Percentiles rank a stretch among this genome's conserved stretches.
These are phyloP conservation scores for Xiphias gladius DNA, from an alignment of 2,113 vertebrate species.

Conservation along the genomic window DNA sequence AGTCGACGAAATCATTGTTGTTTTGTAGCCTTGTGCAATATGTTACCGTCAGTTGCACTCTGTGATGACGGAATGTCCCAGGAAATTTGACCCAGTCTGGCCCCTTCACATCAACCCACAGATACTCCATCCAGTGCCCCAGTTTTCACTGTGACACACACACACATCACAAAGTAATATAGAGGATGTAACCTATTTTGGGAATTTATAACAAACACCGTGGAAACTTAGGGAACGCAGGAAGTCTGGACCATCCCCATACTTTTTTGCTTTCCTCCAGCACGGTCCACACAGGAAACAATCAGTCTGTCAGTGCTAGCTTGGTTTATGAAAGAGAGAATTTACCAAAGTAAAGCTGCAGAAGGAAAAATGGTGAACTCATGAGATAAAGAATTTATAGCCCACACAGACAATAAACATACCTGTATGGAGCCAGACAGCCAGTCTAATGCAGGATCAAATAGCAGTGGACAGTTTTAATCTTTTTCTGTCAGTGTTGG, in stretches of 20 bases:
- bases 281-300: not conserved
- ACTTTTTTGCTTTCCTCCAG: not conserved
- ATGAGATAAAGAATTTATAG: conserved; percentile 25
- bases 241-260: not conserved
- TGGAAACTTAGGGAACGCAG: not conserved
- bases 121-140: conserved; percentile 7
- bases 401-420: conserved; percentile 15
- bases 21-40: not conserved
- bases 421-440: conserved; percentile 36
- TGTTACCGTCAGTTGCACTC: not conserved
- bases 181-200: conserved; percentile 8
- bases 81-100: not conserved
- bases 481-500: conserved; percentile 25
- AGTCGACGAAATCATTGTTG: not conserved
- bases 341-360: conserved; percentile 6
- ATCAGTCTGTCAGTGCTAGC: conserved; percentile 1
- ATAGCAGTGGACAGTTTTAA: conserved; percentile 17
- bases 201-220: not conserved
- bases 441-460: conserved; percentile 27
- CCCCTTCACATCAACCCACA: not conserved
- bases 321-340: not conserved
- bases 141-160: not conserved
- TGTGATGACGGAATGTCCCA: not conserved
- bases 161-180: not conserved
- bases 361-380: conserved; percentile 5